phyloP scores from a whole-genome alignment of 2,888 invertebrate species.

The Oasisia sp. region DNA sequence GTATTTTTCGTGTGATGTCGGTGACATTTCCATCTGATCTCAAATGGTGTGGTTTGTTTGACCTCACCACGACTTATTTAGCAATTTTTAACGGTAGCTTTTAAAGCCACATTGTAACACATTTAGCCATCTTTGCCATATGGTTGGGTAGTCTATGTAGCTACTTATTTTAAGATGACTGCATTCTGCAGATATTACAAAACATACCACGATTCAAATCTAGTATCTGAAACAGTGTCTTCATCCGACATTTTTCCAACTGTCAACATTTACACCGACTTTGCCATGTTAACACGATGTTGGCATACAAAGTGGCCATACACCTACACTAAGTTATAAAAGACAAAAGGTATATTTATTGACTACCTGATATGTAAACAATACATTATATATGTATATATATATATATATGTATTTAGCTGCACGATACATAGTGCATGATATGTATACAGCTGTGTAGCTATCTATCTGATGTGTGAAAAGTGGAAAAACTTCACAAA shows the following conservation, averaged over 20 bases:
- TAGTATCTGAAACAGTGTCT: background rate
- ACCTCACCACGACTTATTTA: background rate
- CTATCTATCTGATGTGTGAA: background rate
- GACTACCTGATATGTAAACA: background rate
- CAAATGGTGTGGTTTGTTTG: background rate
- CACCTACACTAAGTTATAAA: background rate
- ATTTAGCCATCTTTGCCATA: background rate
- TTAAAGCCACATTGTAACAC: background rate
- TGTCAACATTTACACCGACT: background rate
- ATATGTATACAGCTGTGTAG: background rate
- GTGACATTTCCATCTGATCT: background rate
- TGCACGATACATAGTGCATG: background rate
- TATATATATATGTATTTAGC: background rate
- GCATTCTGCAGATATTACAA: background rate
- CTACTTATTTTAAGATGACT: background rate
- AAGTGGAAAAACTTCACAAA: background rate
- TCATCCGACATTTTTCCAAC: background rate
- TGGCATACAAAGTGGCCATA: background rate
- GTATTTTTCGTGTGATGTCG: no score
- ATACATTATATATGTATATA: background rate
- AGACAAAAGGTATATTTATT: constrained; percentile 8
- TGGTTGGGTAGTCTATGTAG: background rate
- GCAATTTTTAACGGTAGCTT: background rate
- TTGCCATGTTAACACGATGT: background rate
- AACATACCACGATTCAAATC: background rate